Conservation (phyloP, 2,113 vertebrate species). For the Ondatra zibethicus region DNA sequence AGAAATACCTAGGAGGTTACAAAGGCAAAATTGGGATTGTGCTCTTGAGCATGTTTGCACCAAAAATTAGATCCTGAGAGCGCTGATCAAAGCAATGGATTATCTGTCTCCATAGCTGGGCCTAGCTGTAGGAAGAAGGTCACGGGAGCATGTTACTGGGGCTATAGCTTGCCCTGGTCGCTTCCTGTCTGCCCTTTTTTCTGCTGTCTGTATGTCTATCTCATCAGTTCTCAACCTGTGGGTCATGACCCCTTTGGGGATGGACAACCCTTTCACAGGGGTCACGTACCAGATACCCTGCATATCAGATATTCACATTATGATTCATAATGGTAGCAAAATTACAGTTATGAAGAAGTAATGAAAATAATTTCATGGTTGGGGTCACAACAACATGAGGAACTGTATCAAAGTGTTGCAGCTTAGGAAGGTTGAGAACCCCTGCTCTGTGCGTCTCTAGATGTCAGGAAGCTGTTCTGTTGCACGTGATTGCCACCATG, state of each 20-base stretch:
- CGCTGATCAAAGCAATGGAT: background rate
- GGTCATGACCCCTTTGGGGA: background rate
- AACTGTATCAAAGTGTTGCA: background rate
- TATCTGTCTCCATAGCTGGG: background rate
- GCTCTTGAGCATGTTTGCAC: background rate
- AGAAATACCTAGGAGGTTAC: too few relatives aligned
- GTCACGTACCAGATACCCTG: background rate
- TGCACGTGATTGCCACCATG: rapidly evolving
- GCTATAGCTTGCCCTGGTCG: background rate
- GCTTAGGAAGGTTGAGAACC: background rate
- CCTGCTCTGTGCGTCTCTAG: background rate
- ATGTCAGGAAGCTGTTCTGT: background rate
- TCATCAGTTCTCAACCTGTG: background rate
- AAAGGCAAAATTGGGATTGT: too few relatives aligned
- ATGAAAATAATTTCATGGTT: too few relatives aligned
- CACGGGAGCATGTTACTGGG: too few relatives aligned
- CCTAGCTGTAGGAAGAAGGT: background rate
- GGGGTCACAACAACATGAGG: background rate
- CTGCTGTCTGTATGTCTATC: background rate
- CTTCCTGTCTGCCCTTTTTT: background rate
- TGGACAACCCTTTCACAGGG: background rate
- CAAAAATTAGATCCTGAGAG: background rate
- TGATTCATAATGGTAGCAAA: background rate
- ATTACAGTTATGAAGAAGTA: background rate
- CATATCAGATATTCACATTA: too few relatives aligned